These are phyloP conservation scores for Drosophila gunungcola DNA, from an alignment of 1,140 invertebrate species.

Conservation along the genomic window DNA sequence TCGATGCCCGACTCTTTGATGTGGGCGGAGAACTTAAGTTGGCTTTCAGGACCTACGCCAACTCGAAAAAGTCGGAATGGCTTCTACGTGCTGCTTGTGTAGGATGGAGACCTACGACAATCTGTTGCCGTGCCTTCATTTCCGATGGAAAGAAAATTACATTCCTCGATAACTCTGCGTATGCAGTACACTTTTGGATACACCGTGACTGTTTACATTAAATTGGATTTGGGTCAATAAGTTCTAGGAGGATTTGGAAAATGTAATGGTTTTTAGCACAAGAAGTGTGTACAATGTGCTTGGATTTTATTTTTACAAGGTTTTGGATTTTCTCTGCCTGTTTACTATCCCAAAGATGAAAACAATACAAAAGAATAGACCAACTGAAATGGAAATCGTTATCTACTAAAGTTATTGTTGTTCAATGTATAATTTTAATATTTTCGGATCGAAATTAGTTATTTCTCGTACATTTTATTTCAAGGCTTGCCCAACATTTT, in stretches of 20 bases:
- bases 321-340: background rate
- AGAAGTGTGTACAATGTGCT: background rate
- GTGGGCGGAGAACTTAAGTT: conserved; percentile 17
- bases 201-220: conserved; percentile 52
- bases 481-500: background rate
- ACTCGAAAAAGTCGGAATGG: conserved; percentile 18
- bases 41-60: conserved; percentile 40
- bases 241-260: conserved; percentile 37
- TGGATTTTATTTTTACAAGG: background rate
- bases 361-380: background rate
- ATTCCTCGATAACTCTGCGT: background rate
- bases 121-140: conserved; percentile 9
- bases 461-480: background rate
- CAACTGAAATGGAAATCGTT: background rate
- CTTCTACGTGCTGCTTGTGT: background rate
- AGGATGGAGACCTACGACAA: conserved; percentile 41
- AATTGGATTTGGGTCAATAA: conserved; percentile 49
- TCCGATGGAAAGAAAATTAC: conserved; percentile 17
- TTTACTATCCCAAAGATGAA: background rate
- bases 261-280: background rate
- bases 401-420: too few relatives aligned
- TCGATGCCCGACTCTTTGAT: conserved; percentile 35
- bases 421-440: background rate
- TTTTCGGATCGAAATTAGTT: background rate
- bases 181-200: conserved; percentile 13